Evolutionary conservation across 2,113 vertebrate genomes (phyloP), one percentile per base, ranked within the genome.

Genomic region (Anolis sagrei): DNA sequence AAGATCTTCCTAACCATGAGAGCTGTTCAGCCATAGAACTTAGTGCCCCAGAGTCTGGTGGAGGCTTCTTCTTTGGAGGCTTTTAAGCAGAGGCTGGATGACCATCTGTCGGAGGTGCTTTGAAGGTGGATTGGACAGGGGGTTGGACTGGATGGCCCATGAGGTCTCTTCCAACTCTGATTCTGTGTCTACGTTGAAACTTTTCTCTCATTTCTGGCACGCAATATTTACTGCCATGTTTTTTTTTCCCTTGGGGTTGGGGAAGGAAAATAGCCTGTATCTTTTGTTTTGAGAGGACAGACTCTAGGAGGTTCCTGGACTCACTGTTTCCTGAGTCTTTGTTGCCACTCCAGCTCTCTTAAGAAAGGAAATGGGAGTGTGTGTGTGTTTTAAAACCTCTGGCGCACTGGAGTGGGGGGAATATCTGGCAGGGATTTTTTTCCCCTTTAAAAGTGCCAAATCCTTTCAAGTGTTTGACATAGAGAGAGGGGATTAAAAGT

Each of bases 401-500:
- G 72, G 51, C 61, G 39, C 51, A 80, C 70, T 88, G 66, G 58
- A 78, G 44, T 14, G 49, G 34, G 25, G 76, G 89, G 91, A 84
- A 88, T 83, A 76, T 1, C 44, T 91, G 54, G 8, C 49, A 64
- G 44, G 72, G 80, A 68, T 84, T 87, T 86, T 88, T 85, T 58
- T 68, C 61, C 32, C 61, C 32, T 9, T 16, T 0, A 76, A 21
- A 87, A 81, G n/a, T 90, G 58, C 76, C 51, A 48, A 84, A 13
- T 29, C 85, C 80, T 91, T 95, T 90, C 51, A 77, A 90, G 79
- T 76, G 21, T 23, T 23, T 76, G 84, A 21, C 75, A 83, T 13
- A 58, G 54, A 58, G 83, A 39, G 84, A 84, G 91, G 90, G 74
- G 75, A 90, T 91, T 85, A 92, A 91, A 93, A 94, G 66, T 88